phyloP scores from a whole-genome alignment of 2,797 vertebrate species.

The Notamacropus eugenii region DNA sequence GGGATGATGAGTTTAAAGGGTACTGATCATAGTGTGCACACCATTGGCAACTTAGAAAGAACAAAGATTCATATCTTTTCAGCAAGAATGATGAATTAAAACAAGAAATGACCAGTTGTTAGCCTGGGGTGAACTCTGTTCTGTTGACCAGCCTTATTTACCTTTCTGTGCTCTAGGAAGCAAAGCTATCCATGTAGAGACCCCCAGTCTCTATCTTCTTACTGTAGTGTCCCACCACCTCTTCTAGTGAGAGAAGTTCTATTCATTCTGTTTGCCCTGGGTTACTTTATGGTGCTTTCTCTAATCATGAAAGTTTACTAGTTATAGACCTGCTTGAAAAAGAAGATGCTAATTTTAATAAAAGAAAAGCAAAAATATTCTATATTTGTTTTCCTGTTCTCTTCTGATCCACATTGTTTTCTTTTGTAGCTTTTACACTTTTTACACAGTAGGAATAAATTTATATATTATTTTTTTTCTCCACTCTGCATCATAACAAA shows the following conservation, averaged over 20 bases:
- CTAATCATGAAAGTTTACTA: background rate
- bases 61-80: background rate
- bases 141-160: background rate
- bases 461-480: too few relatives aligned
- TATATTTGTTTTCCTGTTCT: background rate
- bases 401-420: background rate
- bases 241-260: background rate
- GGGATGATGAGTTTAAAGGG: too few relatives aligned
- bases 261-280: background rate
- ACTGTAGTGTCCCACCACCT: background rate
- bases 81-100: too few relatives aligned
- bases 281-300: background rate
- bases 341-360: background rate
- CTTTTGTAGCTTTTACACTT: background rate
- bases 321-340: background rate
- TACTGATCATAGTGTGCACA: too few relatives aligned
- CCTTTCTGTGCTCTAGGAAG: background rate
- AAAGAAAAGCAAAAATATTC: background rate
- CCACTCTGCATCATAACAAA: too few relatives aligned
- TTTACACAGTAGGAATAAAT: too few relatives aligned
- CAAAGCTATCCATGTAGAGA: background rate
- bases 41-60: background rate
- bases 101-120: too few relatives aligned
- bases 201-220: background rate
- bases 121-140: background rate